Conservation (phyloP, 2,797 vertebrate genomes). For the Dryobates pubescens region DNA sequence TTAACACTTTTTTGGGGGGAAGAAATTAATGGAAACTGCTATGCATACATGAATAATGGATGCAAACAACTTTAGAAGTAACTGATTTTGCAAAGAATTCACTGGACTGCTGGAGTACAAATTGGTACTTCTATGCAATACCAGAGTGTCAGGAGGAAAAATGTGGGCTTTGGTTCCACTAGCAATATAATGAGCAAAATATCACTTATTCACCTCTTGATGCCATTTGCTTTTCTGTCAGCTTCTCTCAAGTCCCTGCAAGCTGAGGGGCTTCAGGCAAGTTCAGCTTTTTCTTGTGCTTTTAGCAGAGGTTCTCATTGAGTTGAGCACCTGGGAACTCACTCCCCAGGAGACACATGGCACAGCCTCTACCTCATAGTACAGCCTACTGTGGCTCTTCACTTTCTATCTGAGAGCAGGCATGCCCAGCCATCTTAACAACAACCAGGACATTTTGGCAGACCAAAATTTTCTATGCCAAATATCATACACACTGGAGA, state of each 20-base stretch:
- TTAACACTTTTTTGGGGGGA: background rate
- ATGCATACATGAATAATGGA: background rate
- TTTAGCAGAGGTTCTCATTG: background rate
- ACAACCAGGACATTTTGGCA: background rate
- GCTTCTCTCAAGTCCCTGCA: background rate
- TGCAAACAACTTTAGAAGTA: background rate
- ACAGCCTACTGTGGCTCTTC: rapidly evolving
- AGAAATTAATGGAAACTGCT: background rate
- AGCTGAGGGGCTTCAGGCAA: background rate
- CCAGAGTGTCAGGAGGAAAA: background rate
- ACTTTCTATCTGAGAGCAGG: background rate
- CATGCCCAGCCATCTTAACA: background rate
- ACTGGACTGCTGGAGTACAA: background rate
- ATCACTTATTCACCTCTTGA: background rate
- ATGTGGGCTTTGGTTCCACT: background rate
- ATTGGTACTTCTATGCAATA: background rate
- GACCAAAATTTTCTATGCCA: background rate
- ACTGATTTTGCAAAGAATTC: background rate
- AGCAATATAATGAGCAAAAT: background rate
- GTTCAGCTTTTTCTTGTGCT: background rate
- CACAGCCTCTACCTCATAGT: rapidly evolving
- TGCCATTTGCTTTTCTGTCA: background rate
- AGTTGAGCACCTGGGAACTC: background rate
- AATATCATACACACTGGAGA: background rate
- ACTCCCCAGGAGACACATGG: background rate